phyloP scores from a whole-genome alignment of 2,797 vertebrate genomes.

The Lates japonicus region DNA sequence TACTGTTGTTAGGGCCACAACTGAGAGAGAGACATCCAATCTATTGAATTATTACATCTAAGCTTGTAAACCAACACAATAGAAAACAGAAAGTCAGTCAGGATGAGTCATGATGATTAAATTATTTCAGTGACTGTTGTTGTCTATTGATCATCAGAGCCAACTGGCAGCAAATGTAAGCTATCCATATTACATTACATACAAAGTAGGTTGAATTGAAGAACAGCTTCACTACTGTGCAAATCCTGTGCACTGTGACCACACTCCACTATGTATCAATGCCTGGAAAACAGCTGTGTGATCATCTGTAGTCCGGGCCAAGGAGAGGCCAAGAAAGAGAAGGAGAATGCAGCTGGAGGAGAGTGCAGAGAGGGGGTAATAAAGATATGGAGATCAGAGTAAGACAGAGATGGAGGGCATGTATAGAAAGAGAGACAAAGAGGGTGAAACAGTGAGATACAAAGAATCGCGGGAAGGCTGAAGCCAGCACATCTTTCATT shows the following conservation, averaged over 20 bases:
- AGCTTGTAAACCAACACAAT: background rate
- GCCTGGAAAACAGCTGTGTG: conserved; percentile 69
- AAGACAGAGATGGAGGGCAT: conserved; percentile 50
- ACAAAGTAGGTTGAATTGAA: conserved; percentile 27
- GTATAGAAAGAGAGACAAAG: conserved; percentile 33
- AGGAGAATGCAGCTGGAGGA: conserved; percentile 28
- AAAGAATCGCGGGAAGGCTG: conserved; percentile 62
- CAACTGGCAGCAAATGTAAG: conserved; percentile 39
- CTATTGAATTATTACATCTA: conserved; percentile 5
- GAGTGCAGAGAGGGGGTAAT: conserved; percentile 19
- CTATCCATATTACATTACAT: background rate
- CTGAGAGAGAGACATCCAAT: background rate
- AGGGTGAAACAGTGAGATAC: conserved; percentile 55
- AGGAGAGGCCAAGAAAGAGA: conserved; percentile 43
- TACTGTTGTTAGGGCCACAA: conserved; percentile 3
- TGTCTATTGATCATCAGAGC: conserved; percentile 44
- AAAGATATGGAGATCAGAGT: conserved; percentile 56
- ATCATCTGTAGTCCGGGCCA: conserved; percentile 55
- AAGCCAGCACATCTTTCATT: conserved; percentile 55
- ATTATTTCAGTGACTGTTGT: conserved; percentile 37
- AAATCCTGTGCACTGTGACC: conserved; percentile 64
- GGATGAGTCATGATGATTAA: conserved; percentile 46
- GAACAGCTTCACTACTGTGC: conserved; percentile 47
- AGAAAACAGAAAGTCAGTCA: conserved; percentile 15
- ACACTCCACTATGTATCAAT: conserved; percentile 41